phyloP scores from a whole-genome alignment of 2,113 vertebrate species.

The Castor canadensis region DNA sequence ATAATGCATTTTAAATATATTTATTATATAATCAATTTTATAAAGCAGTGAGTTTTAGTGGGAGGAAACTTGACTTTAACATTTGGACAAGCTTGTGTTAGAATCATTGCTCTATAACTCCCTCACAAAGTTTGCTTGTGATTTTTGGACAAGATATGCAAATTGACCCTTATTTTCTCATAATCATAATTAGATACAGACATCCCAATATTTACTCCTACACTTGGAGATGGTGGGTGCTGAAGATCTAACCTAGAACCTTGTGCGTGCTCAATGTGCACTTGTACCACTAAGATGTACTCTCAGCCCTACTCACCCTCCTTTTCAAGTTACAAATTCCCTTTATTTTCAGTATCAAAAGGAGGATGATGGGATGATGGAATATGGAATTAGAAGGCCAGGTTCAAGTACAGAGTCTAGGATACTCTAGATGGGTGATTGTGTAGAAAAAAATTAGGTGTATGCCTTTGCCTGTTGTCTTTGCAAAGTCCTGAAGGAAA shows the following conservation, averaged over 20 bases:
- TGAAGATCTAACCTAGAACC: background rate
- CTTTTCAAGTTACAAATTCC: background rate
- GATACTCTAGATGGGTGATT: background rate
- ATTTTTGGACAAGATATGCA: background rate
- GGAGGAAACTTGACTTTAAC: background rate
- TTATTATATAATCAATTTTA: conserved; percentile 15
- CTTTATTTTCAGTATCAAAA: background rate
- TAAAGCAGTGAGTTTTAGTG: background rate
- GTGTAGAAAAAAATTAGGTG: background rate
- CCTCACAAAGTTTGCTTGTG: background rate
- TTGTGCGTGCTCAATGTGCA: background rate
- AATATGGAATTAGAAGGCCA: background rate
- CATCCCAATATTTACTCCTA: background rate
- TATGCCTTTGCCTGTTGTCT: background rate
- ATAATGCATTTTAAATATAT: background rate
- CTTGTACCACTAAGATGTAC: background rate
- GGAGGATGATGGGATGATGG: too few species aligned
- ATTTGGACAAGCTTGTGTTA: background rate
- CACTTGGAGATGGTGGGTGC: background rate
- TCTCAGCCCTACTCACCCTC: background rate
- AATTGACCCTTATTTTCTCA: background rate
- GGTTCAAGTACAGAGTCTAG: background rate
- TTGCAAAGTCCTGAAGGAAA: background rate
- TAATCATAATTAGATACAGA: background rate
- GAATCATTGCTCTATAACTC: background rate